Percentiles rank a stretch among this genome's conserved stretches.
Conservation (phyloP, 2,888 invertebrate genomes). For the Ophioninae sp. region DNA sequence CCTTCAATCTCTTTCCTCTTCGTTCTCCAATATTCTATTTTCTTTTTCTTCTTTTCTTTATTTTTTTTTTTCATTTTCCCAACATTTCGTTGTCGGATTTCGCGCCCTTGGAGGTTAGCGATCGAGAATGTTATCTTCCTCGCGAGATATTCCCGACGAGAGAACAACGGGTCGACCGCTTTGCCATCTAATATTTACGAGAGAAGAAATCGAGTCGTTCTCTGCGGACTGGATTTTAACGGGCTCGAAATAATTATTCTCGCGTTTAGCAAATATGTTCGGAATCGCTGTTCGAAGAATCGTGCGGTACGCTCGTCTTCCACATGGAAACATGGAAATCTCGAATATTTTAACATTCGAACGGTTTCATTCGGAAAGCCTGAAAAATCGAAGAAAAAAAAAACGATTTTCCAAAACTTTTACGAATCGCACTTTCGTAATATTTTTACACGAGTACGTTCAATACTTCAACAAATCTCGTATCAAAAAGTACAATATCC, state of each 20-base stretch:
- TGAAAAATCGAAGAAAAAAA: no score
- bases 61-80: background rate
- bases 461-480: background rate
- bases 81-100: conserved; percentile 4
- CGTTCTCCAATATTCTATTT: background rate
- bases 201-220: background rate
- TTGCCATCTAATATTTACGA: conserved; percentile 3
- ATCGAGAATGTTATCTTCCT: conserved; percentile 7
- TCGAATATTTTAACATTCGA: background rate
- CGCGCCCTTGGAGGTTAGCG: background rate
- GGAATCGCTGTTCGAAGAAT: background rate
- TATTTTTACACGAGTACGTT: background rate
- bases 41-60: background rate
- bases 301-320: conserved; percentile 39
- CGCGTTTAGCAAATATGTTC: background rate
- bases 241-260: background rate
- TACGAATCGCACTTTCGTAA: conserved; percentile 3
- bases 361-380: background rate
- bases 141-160: background rate
- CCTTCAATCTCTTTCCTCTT: background rate
- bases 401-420: conserved; percentile 5
- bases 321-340: conserved; percentile 1
- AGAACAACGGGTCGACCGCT: background rate
- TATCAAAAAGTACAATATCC: background rate
- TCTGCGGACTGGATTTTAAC: background rate